Evolutionary conservation across 2,797 vertebrate species (phyloP).

Genomic region (Syncerus caffer): DNA sequence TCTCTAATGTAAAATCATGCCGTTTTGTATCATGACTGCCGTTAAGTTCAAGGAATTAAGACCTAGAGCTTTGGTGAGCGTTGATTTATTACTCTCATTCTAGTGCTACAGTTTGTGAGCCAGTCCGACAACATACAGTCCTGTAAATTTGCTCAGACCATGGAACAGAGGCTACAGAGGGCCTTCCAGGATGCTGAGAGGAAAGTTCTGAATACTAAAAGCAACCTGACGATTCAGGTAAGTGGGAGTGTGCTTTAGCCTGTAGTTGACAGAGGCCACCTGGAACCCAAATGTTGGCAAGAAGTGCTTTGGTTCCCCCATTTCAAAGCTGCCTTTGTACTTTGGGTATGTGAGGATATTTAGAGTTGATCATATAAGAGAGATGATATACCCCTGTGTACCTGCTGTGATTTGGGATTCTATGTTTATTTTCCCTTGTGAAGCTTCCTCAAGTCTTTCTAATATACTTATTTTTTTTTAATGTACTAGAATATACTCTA

Average conservation of each 20-base stretch:
- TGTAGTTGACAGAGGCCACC: neutral
- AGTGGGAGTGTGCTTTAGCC: neutral
- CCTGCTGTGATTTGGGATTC: neutral
- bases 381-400: neutral
- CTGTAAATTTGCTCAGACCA: conserved; percentile 95
- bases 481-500: neutral
- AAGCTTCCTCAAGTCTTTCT: neutral
- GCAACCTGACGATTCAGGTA: conserved; percentile 93
- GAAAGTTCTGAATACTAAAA: conserved; percentile 88
- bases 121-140: conserved; percentile 91
- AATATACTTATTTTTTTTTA: neutral
- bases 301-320: neutral
- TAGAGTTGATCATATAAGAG: neutral
- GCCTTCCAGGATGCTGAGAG: conserved; percentile 94
- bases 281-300: neutral
- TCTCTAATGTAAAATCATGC: neutral
- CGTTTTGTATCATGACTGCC: neutral
- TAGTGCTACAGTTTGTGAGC: conserved; percentile 96
- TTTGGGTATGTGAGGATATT: neutral
- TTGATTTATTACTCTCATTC: conserved; percentile 55
- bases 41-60: neutral
- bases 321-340: neutral
- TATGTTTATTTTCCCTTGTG: neutral
- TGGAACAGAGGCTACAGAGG: conserved; percentile 94
- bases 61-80: neutral